Base-by-base conservation (phyloP, 2,888 invertebrate species). In the Dascillus cervinus region DNA sequence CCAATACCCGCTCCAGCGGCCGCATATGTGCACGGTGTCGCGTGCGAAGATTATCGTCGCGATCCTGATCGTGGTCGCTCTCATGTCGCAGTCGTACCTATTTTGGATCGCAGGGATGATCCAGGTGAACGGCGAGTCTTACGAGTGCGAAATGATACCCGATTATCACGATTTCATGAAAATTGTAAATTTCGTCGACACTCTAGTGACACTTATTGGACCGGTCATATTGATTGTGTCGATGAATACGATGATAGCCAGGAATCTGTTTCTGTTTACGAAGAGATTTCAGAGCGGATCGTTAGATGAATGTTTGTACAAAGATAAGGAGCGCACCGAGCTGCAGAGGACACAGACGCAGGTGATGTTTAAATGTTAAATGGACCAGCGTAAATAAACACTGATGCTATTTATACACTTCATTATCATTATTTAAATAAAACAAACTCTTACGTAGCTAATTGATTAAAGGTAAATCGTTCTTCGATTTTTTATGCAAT, bases 161-260 rank as follows among this genome's bases (percentile, higher is more conserved):
- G 67, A 71, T 10, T 73, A 73, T 46, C 54, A 64, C 34, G 60
- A 67, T 35, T 52, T 70, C 1, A 73, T 74, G 66, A 60, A 67
- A 33, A 62, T 73, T 31, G 66, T 76, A 44, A 77, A 70, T 52
- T 70, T 72, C 22, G 50, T 76, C 20, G 80, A 80, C 56, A 73
- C 72, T 13, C 54, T 77, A n/a, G 59, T 72, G 2, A 76, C 78
- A 2, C 62, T 79, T n/a, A 67, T 79, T 22, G 60, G 72, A 5
- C 79, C 80, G 0, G 65, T 77, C 19, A 55, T 72, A 1, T 58
- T 76, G 25, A 77, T 79, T 37, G 66, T 77, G 17, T 66, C 71
- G 23, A 75, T 79, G 72, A 79, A 79, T 50, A 64, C 72, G 1
- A 71, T 75, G 67, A 78, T 80, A 26, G 73, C 72, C 21, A 57